Conservation (phyloP, 2,888 invertebrate species). For the Drosophila dives region DNA sequence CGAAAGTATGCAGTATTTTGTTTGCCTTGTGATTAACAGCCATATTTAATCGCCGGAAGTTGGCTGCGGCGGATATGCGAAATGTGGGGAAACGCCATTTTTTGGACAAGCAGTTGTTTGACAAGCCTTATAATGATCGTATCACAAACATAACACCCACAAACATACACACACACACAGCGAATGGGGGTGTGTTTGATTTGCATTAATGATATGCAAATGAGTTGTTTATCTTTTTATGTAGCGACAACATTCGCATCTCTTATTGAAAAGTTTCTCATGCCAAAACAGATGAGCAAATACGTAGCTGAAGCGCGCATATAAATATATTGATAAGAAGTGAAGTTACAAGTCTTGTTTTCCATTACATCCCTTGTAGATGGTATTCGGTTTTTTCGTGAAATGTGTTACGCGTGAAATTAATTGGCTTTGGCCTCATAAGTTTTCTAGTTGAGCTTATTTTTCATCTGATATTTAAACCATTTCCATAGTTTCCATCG, state of each 20-base stretch:
- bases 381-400: not conserved
- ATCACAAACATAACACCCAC: slow-evolving; percentile 25
- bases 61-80: slow-evolving; percentile 23
- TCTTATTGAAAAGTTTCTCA: slow-evolving; percentile 74
- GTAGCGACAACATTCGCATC: slow-evolving; percentile 64
- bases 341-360: not conserved
- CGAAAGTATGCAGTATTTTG: slow-evolving; percentile 68
- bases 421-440: not conserved
- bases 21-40: slow-evolving; percentile 77
- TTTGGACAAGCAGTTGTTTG: slow-evolving; percentile 34
- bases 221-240: slow-evolving; percentile 77
- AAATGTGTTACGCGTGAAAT: not conserved
- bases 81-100: slow-evolving; percentile 3
- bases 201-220: slow-evolving; percentile 81
- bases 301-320: slow-evolving; percentile 24
- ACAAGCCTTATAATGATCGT: slow-evolving; percentile 72
- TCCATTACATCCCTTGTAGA: not conserved
- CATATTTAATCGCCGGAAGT: slow-evolving; percentile 44
- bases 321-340: slow-evolving; percentile 60
- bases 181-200: slow-evolving; percentile 38
- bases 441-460: not conserved
- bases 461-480: not conserved
- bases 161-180: not conserved
- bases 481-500: not conserved
- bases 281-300: slow-evolving; percentile 63